Evolutionary conservation across 2,113 vertebrate genomes (phyloP), one percentile per base, ranked within the genome.

Genomic region (Apteryx owenii): DNA sequence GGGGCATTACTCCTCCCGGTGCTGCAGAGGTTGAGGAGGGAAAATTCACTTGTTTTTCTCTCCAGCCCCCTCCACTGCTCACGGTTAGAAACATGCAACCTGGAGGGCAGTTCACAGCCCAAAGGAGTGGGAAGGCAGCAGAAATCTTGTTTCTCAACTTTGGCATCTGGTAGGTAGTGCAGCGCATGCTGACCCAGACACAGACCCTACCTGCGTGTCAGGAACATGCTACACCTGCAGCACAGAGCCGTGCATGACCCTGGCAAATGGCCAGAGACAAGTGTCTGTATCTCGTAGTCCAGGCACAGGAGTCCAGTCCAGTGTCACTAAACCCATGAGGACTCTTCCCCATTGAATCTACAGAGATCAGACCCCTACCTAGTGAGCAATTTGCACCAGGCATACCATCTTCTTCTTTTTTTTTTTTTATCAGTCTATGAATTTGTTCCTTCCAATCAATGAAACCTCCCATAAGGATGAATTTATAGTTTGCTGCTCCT

Each of bases 1-100:
- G 17, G 9, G 1, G 25, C 48, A 3, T 62, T 60, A 28, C 65
- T 78, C 73, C 46, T 18, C 64, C 77, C 53, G n/a, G 31, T 17
- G 53, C 50, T 48, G 66, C 56, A 8, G 22, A 6, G 0, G 46
- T 58, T 58, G 16, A 4, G 0, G 18, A 17, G n/a, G 23, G 14
- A 29, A 75, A 71, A 36, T 50, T 18, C 65, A 10, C 44, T 46
- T 21, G 4, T 0, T 19, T 31, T n/a, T 16, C 38, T 19, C 23
- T 31, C 68, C 29, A 6, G 20, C 8, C 38, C n/a, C 28, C 82
- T 71, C 44, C 64, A 6, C 12, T 46, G 50, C 25, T 68, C 36
- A 12, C 0, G 0, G 28, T 3, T n/a, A 86, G 64, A 44, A 53
- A 70, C 50, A 54, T 16, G 5, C 42, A n/a, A 17, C 42, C 14